Conservation (phyloP, 2,113 vertebrate genomes). For the Cephalopholis sonnerati region DNA sequence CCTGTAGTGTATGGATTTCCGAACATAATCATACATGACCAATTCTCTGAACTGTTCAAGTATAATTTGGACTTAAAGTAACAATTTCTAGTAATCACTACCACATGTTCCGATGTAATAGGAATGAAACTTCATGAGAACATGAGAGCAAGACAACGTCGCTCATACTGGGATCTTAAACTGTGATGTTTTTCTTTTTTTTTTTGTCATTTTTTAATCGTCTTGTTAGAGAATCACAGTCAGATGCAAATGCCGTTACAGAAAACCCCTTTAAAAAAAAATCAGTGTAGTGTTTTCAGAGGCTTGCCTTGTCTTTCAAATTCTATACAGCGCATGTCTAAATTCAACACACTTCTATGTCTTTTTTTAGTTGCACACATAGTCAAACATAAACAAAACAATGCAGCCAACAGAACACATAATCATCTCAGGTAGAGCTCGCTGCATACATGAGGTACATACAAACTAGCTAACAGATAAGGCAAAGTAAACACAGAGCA, state of each 20-base stretch:
- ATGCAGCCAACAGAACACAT: slow-evolving; percentile 48
- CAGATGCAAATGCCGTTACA: slow-evolving; percentile 35
- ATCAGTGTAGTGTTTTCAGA: slow-evolving; percentile 70
- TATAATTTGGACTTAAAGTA: slow-evolving; percentile 17
- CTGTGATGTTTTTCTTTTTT: no score
- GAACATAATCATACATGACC: background rate
- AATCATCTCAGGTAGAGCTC: slow-evolving; percentile 36
- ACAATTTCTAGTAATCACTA: background rate
- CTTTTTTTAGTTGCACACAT: slow-evolving; percentile 59
- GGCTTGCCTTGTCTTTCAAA: slow-evolving; percentile 41
- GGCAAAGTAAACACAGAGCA: slow-evolving; percentile 69
- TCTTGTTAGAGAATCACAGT: slow-evolving; percentile 38
- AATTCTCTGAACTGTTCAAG: slow-evolving; percentile 3
- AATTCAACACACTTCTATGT: slow-evolving; percentile 39
- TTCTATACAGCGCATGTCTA: slow-evolving; percentile 65
- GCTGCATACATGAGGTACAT: slow-evolving; percentile 70
- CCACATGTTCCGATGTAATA: slow-evolving; percentile 8
- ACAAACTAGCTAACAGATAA: slow-evolving; percentile 71
- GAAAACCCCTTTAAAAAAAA: background rate
- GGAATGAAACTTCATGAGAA: slow-evolving; percentile 7
- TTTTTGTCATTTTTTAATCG: slow-evolving; percentile 1
- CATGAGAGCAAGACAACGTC: slow-evolving; percentile 29
- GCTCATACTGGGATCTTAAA: slow-evolving; percentile 22
- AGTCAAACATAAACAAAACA: slow-evolving; percentile 53
- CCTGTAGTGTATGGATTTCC: slow-evolving; percentile 24